Evolutionary conservation across 2,797 vertebrate species (phyloP).

Genomic region (Sebastes elongatus): DNA sequence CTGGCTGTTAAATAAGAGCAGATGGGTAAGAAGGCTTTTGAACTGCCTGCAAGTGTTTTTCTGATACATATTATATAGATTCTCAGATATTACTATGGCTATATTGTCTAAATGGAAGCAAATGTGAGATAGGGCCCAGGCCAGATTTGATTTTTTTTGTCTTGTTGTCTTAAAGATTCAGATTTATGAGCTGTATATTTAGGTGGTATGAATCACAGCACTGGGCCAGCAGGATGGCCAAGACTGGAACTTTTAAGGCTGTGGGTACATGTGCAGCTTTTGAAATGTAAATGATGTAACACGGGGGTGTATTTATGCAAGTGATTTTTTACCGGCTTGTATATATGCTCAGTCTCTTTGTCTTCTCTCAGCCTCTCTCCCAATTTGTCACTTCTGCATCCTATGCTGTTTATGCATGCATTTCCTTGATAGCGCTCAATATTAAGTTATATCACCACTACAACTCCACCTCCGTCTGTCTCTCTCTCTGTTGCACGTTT

Average conservation of each 20-base stretch:
- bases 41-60: not conserved
- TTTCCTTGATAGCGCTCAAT: not conserved
- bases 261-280: not conserved
- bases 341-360: not conserved
- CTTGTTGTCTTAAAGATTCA: not conserved
- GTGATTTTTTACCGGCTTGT: not conserved
- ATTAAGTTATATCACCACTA: not conserved
- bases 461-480: not conserved
- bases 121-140: not conserved
- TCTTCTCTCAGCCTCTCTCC: not conserved
- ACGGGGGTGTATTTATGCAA: not conserved
- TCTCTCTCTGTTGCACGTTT: not conserved
- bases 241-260: slow-evolving; percentile 11
- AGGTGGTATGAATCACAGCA: slow-evolving; percentile 7
- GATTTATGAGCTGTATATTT: not conserved
- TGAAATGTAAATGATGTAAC: slow-evolving; percentile 30
- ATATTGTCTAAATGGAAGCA: no score
- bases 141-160: not conserved
- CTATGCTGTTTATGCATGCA: not conserved
- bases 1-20: slow-evolving; percentile 1
- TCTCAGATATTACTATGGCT: not conserved
- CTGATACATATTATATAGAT: not conserved
- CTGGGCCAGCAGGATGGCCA: not conserved
- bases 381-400: not conserved
- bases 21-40: not conserved